A percentile compares a stretch with the other conserved stretches of the same genome.
phyloP scores from a whole-genome alignment of 2,797 vertebrate genomes.

The Odontamblyopus lacepedii region DNA sequence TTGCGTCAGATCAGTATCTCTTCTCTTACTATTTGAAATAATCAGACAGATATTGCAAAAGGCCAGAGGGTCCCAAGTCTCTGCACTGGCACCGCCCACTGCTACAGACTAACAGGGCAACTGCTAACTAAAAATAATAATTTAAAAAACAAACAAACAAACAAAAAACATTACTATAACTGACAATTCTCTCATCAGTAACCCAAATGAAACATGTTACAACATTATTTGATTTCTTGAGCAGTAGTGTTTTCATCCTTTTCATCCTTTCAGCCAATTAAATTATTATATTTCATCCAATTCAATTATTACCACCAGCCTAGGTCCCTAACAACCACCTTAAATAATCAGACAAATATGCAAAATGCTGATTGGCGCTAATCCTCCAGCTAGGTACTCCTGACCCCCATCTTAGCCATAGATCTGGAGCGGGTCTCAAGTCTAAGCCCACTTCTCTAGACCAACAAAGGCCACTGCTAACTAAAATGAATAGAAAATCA shows the following conservation, averaged over 20 bases:
- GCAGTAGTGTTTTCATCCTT: constrained; percentile 69
- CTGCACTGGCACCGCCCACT: too few relatives aligned
- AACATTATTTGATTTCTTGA: constrained; percentile 15
- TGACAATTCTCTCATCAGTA: neutral
- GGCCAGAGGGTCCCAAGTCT: too few relatives aligned
- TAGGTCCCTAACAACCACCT: constrained; percentile 14
- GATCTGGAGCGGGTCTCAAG: too few relatives aligned
- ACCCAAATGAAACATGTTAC: neutral
- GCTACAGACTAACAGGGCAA: too few relatives aligned
- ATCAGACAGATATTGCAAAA: too few relatives aligned
- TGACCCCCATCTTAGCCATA: too few relatives aligned
- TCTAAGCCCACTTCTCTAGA: too few relatives aligned
- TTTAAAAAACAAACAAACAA: neutral
- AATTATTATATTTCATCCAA: constrained; percentile 8
- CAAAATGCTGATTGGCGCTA: neutral
- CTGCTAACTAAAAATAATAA: too few relatives aligned
- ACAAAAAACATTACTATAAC: neutral
- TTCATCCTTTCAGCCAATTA: constrained; percentile 24
- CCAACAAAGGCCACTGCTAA: too few relatives aligned
- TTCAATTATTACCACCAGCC: constrained; percentile 12
- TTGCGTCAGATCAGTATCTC: too few relatives aligned
- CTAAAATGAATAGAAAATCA: neutral
- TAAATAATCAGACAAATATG: constrained; percentile 16
- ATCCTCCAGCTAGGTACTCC: too few relatives aligned
- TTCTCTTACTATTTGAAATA: too few relatives aligned